Percentiles rank a stretch among this genome's conserved stretches.
phyloP scores from a whole-genome alignment of 64 coral and sea anemone species.

The Dendronephthya gigantea region DNA sequence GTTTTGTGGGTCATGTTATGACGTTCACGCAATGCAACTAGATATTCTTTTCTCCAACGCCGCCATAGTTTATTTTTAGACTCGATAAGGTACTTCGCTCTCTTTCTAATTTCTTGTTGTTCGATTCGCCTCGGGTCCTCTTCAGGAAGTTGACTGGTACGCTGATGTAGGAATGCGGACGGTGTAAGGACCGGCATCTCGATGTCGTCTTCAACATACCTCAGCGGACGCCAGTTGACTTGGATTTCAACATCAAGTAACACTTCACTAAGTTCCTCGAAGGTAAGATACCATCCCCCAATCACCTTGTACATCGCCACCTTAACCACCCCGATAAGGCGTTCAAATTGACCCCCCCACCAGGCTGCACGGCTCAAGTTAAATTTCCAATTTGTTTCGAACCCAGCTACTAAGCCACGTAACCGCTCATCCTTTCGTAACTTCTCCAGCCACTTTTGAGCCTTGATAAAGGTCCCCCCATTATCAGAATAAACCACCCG shows the following conservation, averaged over 20 bases:
- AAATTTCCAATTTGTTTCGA: constrained; percentile 35
- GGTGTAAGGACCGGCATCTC: constrained; percentile 36
- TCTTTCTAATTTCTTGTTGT: constrained; percentile 27
- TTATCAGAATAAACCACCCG: constrained; percentile 34
- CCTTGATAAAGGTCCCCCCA: constrained; percentile 28
- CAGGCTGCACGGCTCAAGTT: constrained; percentile 35
- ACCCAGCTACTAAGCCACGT: background rate
- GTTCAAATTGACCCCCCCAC: constrained; percentile 32
- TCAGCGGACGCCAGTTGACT: constrained; percentile 41
- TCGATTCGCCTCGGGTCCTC: constrained; percentile 15
- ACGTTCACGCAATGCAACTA: constrained; percentile 26
- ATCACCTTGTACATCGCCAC: constrained; percentile 26
- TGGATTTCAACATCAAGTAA: constrained; percentile 40
- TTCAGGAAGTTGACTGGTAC: constrained; percentile 35
- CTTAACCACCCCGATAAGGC: background rate
- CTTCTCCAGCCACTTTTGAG: background rate
- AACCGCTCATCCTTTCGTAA: constrained; percentile 23
- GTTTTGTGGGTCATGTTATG: constrained; percentile 38
- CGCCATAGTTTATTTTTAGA: constrained; percentile 40
- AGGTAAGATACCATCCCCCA: constrained; percentile 19
- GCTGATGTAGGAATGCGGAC: constrained; percentile 34
- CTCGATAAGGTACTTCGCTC: constrained; percentile 30
- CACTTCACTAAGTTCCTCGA: constrained; percentile 42
- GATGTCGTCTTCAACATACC: constrained; percentile 46
- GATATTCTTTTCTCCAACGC: constrained; percentile 34